Base-by-base conservation (phyloP, 1,140 invertebrate species). In the Tenebrio molitor region DNA sequence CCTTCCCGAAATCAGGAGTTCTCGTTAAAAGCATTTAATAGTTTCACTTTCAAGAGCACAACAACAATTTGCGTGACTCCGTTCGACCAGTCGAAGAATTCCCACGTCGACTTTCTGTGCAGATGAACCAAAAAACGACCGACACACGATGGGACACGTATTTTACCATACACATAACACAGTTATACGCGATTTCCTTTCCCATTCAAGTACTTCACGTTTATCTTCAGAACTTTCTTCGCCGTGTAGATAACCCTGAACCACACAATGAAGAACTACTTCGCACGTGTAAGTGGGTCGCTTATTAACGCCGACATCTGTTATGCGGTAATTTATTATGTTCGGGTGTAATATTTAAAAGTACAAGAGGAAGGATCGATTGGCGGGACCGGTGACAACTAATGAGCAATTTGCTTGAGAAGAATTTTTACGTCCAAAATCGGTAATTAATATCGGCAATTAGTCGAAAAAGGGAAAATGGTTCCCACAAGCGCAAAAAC, bases 251-350 rank as follows among this genome's bases (percentile, higher is more conserved):
- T 50, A 50, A 50, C 44, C 44, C 44, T n/a, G n/a, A n/a, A 21
- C 15, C n/a, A 12, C n/a, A 50, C 44, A 50, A 50, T 50, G 44
- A 50, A 50, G 44, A 50, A 50, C 44, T 50, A 50, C 44, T 50
- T 50, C 44, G 44, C 44, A 50, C 44, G 23, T 50, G 44, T 4
- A 50, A 19, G 44, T 50, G 44, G 44, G 44, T 21, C 44, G 3
- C 44, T 50, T 50, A 50, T 50, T 50, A 50, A 50, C 19, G 19
- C 17, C 44, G 17, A 17, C 44, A 50, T 50, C 44, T 50, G 44
- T 21, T 50, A 50, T 50, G 44, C 44, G 17, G 44, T 50, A 50
- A 50, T 50, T 50, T 50, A 50, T 50, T 50, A 50, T 50, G 44
- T 21, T 50, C 23, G n/a, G 10, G 44, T 50, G 44, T 50, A 50